phyloP scores from a whole-genome alignment of 2,888 invertebrate genomes.

The Leptinotarsa haldemani region DNA sequence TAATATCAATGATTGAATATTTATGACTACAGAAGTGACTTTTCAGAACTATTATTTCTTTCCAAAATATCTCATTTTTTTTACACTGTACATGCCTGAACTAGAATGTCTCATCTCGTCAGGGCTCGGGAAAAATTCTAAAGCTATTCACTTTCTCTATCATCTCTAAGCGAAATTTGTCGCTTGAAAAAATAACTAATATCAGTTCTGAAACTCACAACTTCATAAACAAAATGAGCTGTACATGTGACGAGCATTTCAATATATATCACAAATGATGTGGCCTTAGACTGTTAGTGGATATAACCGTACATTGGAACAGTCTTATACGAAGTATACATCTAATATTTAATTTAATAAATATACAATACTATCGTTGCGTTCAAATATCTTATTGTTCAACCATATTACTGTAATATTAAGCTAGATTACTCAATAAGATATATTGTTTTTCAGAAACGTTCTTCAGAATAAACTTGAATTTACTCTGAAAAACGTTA shows the following conservation, averaged over 20 bases:
- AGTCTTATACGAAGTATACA: constrained; percentile 40
- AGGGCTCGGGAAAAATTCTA: not conserved
- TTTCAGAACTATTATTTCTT: constrained; percentile 18
- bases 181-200: not conserved
- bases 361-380: constrained; percentile 35
- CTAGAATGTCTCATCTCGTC: not conserved
- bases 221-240: constrained; percentile 48
- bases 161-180: not conserved
- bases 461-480: not conserved
- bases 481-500: too few species aligned
- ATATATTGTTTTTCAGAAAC: constrained; percentile 3
- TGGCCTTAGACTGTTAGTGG: constrained; percentile 51
- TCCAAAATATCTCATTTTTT: not conserved
- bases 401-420: constrained; percentile 6
- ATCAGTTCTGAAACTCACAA: constrained; percentile 32
- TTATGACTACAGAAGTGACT: constrained; percentile 28
- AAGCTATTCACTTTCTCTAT: not conserved
- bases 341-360: constrained; percentile 18
- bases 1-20: constrained; percentile 39
- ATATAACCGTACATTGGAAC: constrained; percentile 29
- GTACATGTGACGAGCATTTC: constrained; percentile 63
- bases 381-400: constrained; percentile 16
- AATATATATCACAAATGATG: constrained; percentile 62
- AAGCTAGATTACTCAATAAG: constrained; percentile 6
- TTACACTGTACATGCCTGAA: not conserved